Evolutionary conservation across 2,797 vertebrate species (phyloP).

Genomic region (Chaenodraco wilsoni): DNA sequence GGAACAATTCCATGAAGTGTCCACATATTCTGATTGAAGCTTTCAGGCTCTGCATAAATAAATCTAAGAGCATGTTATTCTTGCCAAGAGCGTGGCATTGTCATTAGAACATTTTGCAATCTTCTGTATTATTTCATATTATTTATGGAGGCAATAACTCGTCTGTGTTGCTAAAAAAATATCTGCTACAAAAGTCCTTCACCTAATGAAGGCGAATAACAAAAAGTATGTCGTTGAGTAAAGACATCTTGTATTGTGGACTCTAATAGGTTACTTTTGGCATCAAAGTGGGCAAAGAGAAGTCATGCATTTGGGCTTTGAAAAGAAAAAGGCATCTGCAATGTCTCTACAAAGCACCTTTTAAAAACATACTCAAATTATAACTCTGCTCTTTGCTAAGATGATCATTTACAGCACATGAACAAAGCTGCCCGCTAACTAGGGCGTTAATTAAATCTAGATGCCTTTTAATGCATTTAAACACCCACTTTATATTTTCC

Average conservation of each 20-base stretch:
- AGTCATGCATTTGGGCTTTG: slow-evolving; percentile 62
- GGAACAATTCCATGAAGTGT: slow-evolving; percentile 64
- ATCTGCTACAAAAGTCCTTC: slow-evolving; percentile 22
- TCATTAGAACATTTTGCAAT: slow-evolving; percentile 18
- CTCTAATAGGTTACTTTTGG: slow-evolving; percentile 66
- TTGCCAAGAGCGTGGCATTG: slow-evolving; percentile 12
- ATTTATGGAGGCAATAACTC: slow-evolving; percentile 5
- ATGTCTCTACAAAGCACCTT: slow-evolving; percentile 72
- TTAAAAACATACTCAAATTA: slow-evolving; percentile 78
- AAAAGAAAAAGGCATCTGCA: slow-evolving; percentile 60
- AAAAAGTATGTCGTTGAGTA: slow-evolving; percentile 31
- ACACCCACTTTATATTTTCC: slow-evolving; percentile 82
- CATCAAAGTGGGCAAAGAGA: slow-evolving; percentile 67
- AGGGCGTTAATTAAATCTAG: slow-evolving; percentile 85
- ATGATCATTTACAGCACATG: slow-evolving; percentile 82
- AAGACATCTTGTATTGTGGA: slow-evolving; percentile 28
- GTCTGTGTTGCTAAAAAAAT: slow-evolving; percentile 17
- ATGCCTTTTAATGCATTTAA: slow-evolving; percentile 86
- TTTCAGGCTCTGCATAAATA: slow-evolving; percentile 28
- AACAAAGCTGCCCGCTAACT: slow-evolving; percentile 82
- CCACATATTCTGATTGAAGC: slow-evolving; percentile 49
- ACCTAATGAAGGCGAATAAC: slow-evolving; percentile 44
- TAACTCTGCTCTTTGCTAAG: slow-evolving; percentile 77
- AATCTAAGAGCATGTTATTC: slow-evolving; percentile 19
- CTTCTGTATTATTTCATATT: slow-evolving; percentile 16